Percentiles rank a stretch among this genome's conserved stretches.
Conservation (phyloP, 2,113 vertebrate genomes). For the Anarhynchus alexandrinus region DNA sequence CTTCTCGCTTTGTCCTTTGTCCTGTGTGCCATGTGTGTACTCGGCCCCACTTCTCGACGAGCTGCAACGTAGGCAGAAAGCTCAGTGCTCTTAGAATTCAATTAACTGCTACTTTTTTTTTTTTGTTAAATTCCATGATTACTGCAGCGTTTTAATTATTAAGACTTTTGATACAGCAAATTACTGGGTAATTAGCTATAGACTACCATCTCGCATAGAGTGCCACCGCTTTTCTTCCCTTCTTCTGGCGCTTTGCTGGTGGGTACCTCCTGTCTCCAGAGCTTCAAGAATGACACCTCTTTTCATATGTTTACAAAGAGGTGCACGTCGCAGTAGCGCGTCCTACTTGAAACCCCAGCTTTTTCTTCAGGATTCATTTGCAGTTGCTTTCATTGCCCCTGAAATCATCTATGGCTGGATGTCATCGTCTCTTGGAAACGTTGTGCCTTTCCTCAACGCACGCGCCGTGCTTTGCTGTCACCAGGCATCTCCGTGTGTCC, state of each 20-base stretch:
- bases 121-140: background rate
- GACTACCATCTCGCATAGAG: background rate
- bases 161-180: background rate
- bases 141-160: background rate
- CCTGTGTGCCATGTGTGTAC: background rate
- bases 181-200: background rate
- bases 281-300: background rate
- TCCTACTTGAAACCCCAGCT: background rate
- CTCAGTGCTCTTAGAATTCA: background rate
- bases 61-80: background rate
- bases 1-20: background rate
- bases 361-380: background rate
- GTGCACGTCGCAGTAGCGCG: too few species aligned
- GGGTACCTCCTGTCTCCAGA: background rate
- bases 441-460: background rate
- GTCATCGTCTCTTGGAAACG: background rate
- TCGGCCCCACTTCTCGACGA: rapidly evolving
- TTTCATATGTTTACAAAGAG: background rate
- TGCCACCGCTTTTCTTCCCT: background rate
- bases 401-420: too few species aligned
- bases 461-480: rapidly evolving
- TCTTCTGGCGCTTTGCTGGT: background rate
- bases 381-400: background rate
- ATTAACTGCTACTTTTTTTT: background rate
- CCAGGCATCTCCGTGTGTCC: rapidly evolving